Evolutionary conservation across 2,797 vertebrate genomes (phyloP), one percentile per base, ranked within the genome.

Genomic region (Tragopan temminckii): DNA sequence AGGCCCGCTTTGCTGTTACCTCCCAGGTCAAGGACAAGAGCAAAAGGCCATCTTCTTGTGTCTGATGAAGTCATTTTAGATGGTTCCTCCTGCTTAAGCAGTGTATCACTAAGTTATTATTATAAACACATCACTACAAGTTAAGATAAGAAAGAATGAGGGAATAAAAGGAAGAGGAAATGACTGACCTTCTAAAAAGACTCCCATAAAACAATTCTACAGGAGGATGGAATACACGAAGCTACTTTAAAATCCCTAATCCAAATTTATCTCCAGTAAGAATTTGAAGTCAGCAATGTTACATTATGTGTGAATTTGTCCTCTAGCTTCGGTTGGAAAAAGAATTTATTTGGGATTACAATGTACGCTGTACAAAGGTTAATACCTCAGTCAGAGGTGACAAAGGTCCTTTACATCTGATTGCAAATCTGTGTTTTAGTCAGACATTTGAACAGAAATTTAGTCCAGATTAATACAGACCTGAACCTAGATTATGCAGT

Each of bases 141-240:
- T 72, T 52, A 62, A 87, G 75, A 92, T 89, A 89, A 94, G 85
- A 82, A 89, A 88, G 74, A 88, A 84, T 81, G 66, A 91, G 31
- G 63, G 43, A 90, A 76, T 61, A 81, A 81, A 94, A 27, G 77
- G 52, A 94, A 94, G 63, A 86, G 93, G 93, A 95, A 90, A 92
- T 95, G 67, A 94, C 70, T 88, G 70, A 80, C 64, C 58, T 92
- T 91, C 77, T 94, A 83, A 89, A 88, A 76, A 88, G 18, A 25
- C 11, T 74, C 6, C 38, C 90, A 52, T 78, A 61, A 94, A 94
- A 72, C 46, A 81, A 53, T 79, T 92, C 59, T 76, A 11, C 63
- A 11, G 16, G 59, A 81, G 0, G 7, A 50, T 11, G 18, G 69
- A 95, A 88, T 89, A 52, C 38, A 91, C 79, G 58, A 86, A 90